Evolutionary conservation across 2,797 vertebrate species (phyloP).

Genomic region (Aulostomus chinensis): DNA sequence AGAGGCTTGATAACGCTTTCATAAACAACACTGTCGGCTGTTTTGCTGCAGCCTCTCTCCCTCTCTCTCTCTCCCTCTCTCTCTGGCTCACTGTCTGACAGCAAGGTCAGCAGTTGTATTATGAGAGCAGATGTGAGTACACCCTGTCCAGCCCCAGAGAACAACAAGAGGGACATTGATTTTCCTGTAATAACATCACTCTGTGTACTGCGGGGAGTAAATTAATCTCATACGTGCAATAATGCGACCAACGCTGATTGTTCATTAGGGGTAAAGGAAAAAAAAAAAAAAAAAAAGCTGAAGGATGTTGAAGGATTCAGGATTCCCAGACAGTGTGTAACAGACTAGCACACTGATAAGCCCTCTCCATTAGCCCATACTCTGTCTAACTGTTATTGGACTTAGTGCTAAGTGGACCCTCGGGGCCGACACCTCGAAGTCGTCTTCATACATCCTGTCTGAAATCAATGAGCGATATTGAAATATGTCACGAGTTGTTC

Average conservation of each 20-base stretch:
- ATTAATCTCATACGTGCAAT: constrained; percentile 79
- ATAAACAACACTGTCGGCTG: constrained; percentile 69
- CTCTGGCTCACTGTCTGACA: constrained; percentile 67
- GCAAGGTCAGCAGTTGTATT: constrained; percentile 83
- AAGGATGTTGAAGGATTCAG: constrained; percentile 11
- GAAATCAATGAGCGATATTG: constrained; percentile 66
- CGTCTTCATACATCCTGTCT: constrained; percentile 60
- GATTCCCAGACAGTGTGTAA: constrained; percentile 36
- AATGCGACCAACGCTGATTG: constrained; percentile 71
- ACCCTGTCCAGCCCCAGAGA: constrained; percentile 66
- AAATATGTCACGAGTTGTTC: constrained; percentile 45
- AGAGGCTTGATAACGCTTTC: constrained; percentile 70
- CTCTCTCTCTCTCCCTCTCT: too few species aligned
- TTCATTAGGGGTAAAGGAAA: constrained; percentile 62
- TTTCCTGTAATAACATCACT: constrained; percentile 79
- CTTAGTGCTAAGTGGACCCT: constrained; percentile 65
- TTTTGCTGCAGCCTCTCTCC: constrained; percentile 62
- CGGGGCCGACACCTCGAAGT: constrained; percentile 48
- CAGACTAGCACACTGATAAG: constrained; percentile 57
- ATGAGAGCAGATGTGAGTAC: constrained; percentile 77
- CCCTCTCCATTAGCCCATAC: constrained; percentile 57
- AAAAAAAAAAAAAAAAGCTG: constrained; percentile 32
- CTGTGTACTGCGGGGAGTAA: constrained; percentile 64
- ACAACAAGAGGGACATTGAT: constrained; percentile 81
- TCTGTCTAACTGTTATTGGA: constrained; percentile 69